These are phyloP conservation scores for Micromys minutus DNA, from an alignment of 2,113 vertebrate genomes.

Conservation along the genomic window DNA sequence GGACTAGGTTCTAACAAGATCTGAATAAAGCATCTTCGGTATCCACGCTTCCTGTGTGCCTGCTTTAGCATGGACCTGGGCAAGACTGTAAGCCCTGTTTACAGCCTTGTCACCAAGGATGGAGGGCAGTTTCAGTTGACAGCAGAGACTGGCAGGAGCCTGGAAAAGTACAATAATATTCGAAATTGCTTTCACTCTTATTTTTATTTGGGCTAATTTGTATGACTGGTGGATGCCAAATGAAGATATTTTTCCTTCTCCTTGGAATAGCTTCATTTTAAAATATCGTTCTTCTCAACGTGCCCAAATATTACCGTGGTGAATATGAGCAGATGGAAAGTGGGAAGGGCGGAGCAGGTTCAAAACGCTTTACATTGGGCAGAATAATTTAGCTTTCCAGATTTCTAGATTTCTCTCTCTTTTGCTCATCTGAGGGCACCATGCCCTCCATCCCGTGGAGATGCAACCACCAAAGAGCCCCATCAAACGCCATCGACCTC, in stretches of 20 bases:
- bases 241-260: constrained; percentile 74
- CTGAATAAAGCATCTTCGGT: neutral
- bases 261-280: constrained; percentile 79
- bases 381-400: constrained; percentile 60
- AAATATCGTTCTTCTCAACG: constrained; percentile 79
- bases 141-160: constrained; percentile 36
- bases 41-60: neutral
- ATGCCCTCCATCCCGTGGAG: constrained; percentile 1
- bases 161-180: constrained; percentile 74
- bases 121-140: neutral
- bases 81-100: neutral
- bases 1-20: neutral
- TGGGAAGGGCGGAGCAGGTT: constrained; percentile 73
- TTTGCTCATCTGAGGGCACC: neutral
- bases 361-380: constrained; percentile 70
- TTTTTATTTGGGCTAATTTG: constrained; percentile 81
- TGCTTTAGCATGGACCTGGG: neutral
- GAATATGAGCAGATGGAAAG: constrained; percentile 81
- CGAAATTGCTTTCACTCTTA: constrained; percentile 73
- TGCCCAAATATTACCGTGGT: constrained; percentile 75
- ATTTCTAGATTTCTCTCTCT: neutral
- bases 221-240: constrained; percentile 74
- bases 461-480: neutral
- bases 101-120: neutral
- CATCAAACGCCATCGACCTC: neutral